Base-by-base conservation (phyloP, 1,140 invertebrate species). In the Pogonus chalceus region DNA sequence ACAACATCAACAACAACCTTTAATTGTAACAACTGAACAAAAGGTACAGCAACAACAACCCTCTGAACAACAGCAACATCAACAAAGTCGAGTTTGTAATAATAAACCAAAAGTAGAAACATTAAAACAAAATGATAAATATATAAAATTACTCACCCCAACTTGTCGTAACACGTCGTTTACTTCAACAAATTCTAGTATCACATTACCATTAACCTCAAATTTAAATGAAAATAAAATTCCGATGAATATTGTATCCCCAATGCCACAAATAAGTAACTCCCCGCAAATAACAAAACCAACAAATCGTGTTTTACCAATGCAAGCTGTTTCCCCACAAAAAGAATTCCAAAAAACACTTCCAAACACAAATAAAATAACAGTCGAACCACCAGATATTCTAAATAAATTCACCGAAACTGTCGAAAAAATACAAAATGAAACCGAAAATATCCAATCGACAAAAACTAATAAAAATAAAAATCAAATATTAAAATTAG, bases 301-400 rank as follows among this genome's bases (percentile, higher is more conserved):
- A 16, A 87, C 85, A 74, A 88, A 84, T 64, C 75, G 84, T 52
- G 85, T 88, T 12, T 60, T 87, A 23, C 85, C 85, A 0, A 83
- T 88, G 75, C 84, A 84, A 58, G 76, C 77, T 10, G 62, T 67
- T 2, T 0, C 62, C 56, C 60, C 47, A 26, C 53, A 58, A 23
- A 69, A 65, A 49, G 62, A 53, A 64, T 59, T 52, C 35, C 56
- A 1, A 60, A 65, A 54, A 35, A 52, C 31, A 23, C 60, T 7
- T n/a, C 3, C 52, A 9, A 20, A 35, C 4, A 50, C 16, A 20
- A 39, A 20, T 14, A 50, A 49, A 26, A 12, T 49, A 2, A 2
- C 53, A 20, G 20, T 49, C 3, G 46, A 49, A 14, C 53, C 53
- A 2, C 43, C 24, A 35, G n/a, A 9, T 43, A 43, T 43, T 43